Evolutionary conservation across 1,140 invertebrate species (phyloP).

Genomic region (Hetaerina americana): DNA sequence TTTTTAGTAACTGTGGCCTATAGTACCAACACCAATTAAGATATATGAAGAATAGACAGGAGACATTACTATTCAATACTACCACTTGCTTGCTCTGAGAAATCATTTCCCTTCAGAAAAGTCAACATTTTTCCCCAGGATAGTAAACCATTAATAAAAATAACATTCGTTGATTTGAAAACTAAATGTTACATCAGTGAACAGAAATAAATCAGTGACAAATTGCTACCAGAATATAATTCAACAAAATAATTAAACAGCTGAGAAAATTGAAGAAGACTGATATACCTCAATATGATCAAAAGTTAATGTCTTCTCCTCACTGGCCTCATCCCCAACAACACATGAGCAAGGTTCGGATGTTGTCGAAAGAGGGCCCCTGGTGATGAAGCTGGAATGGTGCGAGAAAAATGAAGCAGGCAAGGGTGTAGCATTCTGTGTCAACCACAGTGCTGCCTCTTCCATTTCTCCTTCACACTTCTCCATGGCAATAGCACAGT

Average conservation of each 20-base stretch:
- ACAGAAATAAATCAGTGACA: not conserved
- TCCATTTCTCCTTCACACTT: conserved; percentile 54
- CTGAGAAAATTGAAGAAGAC: too few relatives aligned
- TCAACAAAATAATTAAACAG: too few relatives aligned
- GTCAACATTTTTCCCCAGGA: too few relatives aligned
- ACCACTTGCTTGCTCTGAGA: too few relatives aligned
- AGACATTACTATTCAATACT: too few relatives aligned
- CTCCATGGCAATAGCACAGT: conserved; percentile 56
- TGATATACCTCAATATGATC: not conserved
- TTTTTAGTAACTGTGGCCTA: too few relatives aligned
- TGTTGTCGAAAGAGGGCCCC: not conserved
- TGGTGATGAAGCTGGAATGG: not conserved
- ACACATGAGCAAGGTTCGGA: not conserved
- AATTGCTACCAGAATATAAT: too few relatives aligned
- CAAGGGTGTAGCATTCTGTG: conserved; percentile 42
- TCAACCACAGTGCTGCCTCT: conserved; percentile 73
- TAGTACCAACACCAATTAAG: too few relatives aligned
- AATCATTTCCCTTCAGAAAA: too few relatives aligned
- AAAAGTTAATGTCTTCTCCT: not conserved
- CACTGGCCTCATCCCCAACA: not conserved
- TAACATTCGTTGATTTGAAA: too few relatives aligned
- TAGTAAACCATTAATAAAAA: too few relatives aligned
- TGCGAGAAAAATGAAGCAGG: not conserved
- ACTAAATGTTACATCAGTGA: not conserved
- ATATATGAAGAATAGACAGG: too few relatives aligned